Conservation (phyloP, 1,140 invertebrate species). For the Drosophila repletoides region DNA sequence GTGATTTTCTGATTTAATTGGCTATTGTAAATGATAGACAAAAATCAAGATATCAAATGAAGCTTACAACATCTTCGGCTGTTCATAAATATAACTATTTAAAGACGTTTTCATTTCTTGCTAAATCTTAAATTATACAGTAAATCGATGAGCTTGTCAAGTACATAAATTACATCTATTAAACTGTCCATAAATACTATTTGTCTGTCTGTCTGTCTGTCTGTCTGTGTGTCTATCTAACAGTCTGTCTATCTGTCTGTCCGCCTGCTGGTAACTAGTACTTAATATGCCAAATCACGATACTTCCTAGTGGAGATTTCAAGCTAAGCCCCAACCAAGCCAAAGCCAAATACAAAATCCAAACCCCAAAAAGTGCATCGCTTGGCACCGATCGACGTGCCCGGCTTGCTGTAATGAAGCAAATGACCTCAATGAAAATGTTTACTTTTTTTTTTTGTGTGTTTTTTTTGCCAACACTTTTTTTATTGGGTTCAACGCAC, state of each 20-base stretch:
- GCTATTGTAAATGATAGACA: too few species aligned
- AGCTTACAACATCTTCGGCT: too few species aligned
- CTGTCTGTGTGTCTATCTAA: neutral
- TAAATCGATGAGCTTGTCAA: too few species aligned
- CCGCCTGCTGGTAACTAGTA: constrained; percentile 1
- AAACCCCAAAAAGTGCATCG: constrained; percentile 8
- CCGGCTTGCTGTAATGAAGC: neutral
- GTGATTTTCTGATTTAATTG: too few species aligned
- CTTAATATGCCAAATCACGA: constrained; percentile 38
- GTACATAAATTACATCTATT: too few species aligned
- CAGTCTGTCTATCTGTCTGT: neutral
- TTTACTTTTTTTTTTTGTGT: constrained; percentile 2
- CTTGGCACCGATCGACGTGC: constrained; percentile 8
- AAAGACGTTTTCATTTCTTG: too few species aligned
- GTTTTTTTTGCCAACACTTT: neutral
- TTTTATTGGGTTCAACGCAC: constrained; percentile 43
- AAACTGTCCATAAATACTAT: too few species aligned
- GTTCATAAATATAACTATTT: too few species aligned
- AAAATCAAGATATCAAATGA: too few species aligned
- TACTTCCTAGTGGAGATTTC: constrained; percentile 18
- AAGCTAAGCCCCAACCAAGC: neutral
- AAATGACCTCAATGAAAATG: constrained; percentile 42
- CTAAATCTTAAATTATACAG: too few species aligned
- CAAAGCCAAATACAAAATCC: neutral
- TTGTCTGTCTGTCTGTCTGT: too few species aligned